Conservation (phyloP, 1,140 invertebrate genomes). For the Cydia pomonella region DNA sequence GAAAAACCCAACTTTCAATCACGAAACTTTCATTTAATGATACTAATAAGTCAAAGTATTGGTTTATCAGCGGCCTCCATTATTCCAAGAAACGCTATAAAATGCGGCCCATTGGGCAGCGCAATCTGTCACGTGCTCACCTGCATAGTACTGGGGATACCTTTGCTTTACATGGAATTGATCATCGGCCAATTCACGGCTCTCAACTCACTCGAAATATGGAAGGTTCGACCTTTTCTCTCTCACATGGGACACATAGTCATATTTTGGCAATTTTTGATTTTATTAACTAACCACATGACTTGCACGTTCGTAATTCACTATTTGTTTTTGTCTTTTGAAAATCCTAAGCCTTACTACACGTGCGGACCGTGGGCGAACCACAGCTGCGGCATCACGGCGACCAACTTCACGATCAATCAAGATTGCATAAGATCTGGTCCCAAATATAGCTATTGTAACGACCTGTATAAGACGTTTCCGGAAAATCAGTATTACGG, state of each 20-base stretch:
- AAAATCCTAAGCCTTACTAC: slow-evolving; percentile 62
- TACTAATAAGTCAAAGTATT: slow-evolving; percentile 43
- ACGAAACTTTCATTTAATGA: slow-evolving; percentile 39
- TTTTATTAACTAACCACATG: slow-evolving; percentile 58
- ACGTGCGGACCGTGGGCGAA: slow-evolving; percentile 61
- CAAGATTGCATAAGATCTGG: slow-evolving; percentile 55
- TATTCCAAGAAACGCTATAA: slow-evolving; percentile 50
- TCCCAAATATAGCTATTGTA: slow-evolving; percentile 47
- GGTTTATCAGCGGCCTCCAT: slow-evolving; percentile 36
- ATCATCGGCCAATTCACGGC: slow-evolving; percentile 84
- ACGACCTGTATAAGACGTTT: slow-evolving; percentile 53
- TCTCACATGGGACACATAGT: slow-evolving; percentile 62
- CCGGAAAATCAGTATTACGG: slow-evolving; percentile 70
- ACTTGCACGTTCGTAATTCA: slow-evolving; percentile 56
- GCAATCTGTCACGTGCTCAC: slow-evolving; percentile 43
- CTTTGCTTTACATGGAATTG: slow-evolving; percentile 84
- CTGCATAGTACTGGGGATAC: slow-evolving; percentile 76
- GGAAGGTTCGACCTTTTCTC: slow-evolving; percentile 60
- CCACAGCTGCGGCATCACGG: slow-evolving; percentile 54
- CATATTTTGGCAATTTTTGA: slow-evolving; percentile 52
- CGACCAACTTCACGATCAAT: slow-evolving; percentile 60
- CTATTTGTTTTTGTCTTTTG: slow-evolving; percentile 69
- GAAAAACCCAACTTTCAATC: slow-evolving; percentile 35
- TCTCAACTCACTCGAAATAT: slow-evolving; percentile 82
- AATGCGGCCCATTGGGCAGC: slow-evolving; percentile 50